These are phyloP conservation scores for Altica lythri DNA, from an alignment of 2,888 invertebrate genomes.

Conservation along the genomic window DNA sequence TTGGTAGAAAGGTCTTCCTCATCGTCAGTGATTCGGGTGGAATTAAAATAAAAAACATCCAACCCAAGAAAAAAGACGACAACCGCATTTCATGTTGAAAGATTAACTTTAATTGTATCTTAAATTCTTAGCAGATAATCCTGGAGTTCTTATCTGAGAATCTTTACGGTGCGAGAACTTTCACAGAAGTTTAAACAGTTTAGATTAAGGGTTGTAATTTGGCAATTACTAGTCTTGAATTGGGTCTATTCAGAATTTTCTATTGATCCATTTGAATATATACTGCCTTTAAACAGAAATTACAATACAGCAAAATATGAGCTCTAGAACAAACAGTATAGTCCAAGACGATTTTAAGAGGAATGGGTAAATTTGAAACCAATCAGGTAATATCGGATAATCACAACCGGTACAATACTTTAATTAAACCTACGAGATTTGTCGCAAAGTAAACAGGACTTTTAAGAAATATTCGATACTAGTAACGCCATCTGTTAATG, in stretches of 20 bases:
- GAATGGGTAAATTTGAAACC: too few relatives aligned
- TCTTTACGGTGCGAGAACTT: constrained; percentile 41
- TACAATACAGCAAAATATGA: too few relatives aligned
- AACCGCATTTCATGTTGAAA: constrained; percentile 41
- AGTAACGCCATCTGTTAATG: too few relatives aligned
- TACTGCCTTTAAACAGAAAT: not conserved
- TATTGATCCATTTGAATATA: constrained; percentile 15
- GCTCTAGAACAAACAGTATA: too few relatives aligned
- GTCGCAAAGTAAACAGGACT: too few relatives aligned
- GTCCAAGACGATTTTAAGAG: too few relatives aligned
- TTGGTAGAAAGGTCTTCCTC: not conserved
- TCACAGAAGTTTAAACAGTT: constrained; percentile 33
- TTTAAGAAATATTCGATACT: too few relatives aligned
- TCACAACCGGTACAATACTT: too few relatives aligned
- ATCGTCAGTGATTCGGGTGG: constrained; percentile 10
- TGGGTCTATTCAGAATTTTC: constrained; percentile 15
- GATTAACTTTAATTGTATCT: constrained; percentile 51
- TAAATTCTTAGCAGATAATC: constrained; percentile 49
- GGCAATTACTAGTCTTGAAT: constrained; percentile 41
- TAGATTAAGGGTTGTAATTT: constrained; percentile 42
- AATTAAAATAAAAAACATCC: constrained; percentile 8
- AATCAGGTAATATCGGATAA: too few relatives aligned
- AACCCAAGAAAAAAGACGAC: constrained; percentile 18
- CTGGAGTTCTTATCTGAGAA: constrained; percentile 42
- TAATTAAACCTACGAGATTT: too few relatives aligned